These are phyloP conservation scores for Parnassius orleans DNA, from an alignment of 2,888 invertebrate species.

Conservation along the genomic window DNA sequence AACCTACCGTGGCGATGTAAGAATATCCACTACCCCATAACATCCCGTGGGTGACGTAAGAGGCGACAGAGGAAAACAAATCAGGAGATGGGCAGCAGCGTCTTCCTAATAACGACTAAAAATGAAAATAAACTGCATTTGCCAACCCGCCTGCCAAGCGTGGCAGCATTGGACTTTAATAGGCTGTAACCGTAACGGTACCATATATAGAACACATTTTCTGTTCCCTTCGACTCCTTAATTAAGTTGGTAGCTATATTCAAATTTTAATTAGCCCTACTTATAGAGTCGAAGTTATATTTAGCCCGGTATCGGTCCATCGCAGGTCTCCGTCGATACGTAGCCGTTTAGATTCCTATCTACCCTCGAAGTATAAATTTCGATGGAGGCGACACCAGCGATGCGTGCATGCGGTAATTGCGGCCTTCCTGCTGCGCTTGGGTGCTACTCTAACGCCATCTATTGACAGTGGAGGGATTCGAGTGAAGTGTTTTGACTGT, in stretches of 20 bases:
- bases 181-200: no score
- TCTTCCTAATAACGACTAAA: no score
- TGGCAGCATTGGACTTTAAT: no score
- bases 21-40: no score
- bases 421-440: conserved; percentile 16
- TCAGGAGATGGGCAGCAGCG: no score
- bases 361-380: conserved; percentile 58
- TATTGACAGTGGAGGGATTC: conserved; percentile 6
- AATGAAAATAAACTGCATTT: no score
- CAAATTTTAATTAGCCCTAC: conserved; percentile 12
- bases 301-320: conserved; percentile 26
- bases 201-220: not conserved
- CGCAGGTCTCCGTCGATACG: conserved; percentile 39
- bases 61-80: no score
- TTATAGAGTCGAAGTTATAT: conserved; percentile 9
- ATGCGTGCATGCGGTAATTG: conserved; percentile 54
- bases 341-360: conserved; percentile 63
- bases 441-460: conserved; percentile 34
- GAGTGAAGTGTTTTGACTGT: not conserved
- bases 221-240: conserved; percentile 7
- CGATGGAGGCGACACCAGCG: conserved; percentile 42
- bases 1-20: no score
- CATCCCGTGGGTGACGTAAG: no score
- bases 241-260: conserved; percentile 12
- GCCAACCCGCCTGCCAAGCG: no score